Conservation (phyloP, 2,888 invertebrate species). For the Gymnoscelis rufifasciata region DNA sequence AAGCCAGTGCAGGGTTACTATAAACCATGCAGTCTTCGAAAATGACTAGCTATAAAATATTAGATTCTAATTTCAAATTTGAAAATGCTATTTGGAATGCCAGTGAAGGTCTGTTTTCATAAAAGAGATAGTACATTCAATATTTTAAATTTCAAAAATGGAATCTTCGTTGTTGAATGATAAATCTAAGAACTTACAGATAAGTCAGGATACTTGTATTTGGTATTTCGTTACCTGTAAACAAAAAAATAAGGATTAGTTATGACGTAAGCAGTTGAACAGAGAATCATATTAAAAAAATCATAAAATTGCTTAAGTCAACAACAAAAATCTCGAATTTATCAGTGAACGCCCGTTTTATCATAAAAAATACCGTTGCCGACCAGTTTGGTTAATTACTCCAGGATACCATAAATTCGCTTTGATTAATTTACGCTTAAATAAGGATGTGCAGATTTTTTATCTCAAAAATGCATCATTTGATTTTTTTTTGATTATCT, state of each 20-base stretch:
- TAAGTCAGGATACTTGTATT: too few relatives aligned
- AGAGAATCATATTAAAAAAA: not conserved
- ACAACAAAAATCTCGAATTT: not conserved
- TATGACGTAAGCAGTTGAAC: not conserved
- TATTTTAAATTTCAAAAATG: too few relatives aligned
- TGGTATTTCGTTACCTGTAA: constrained; percentile 5
- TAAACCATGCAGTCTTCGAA: too few relatives aligned
- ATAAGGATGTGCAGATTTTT: not conserved
- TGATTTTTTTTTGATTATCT: not conserved
- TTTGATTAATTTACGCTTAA: constrained; percentile 6
- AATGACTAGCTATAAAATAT: too few relatives aligned
- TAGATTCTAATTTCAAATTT: too few relatives aligned
- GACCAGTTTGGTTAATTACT: constrained; percentile 11
- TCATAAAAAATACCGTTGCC: not conserved
- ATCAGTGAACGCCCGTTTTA: not conserved
- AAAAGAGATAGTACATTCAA: too few relatives aligned
- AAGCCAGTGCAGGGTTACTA: constrained; percentile 27
- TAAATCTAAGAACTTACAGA: too few relatives aligned
- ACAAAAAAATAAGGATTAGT: constrained; percentile 1
- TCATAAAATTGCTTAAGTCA: not conserved
- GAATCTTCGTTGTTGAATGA: too few relatives aligned
- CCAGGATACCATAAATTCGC: constrained; percentile 6
- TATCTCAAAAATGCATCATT: not conserved
- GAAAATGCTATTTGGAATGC: too few relatives aligned
- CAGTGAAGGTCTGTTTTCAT: too few relatives aligned